Conservation (phyloP, 2,797 vertebrate species). For the Lacerta agilis region DNA sequence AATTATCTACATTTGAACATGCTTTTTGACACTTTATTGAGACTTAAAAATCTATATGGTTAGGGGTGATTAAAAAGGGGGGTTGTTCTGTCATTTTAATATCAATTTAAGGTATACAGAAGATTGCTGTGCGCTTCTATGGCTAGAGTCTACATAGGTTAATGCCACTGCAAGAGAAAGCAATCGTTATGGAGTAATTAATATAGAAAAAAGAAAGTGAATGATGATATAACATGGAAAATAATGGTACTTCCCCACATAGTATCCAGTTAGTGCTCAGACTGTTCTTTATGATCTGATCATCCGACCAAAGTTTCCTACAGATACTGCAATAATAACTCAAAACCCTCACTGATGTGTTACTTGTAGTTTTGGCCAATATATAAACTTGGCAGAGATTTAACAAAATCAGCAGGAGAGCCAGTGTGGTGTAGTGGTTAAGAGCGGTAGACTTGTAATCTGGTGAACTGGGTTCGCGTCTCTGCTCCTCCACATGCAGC, state of each 20-base stretch:
- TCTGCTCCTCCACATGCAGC: too few relatives aligned
- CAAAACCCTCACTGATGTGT: neutral
- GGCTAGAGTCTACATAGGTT: too few relatives aligned
- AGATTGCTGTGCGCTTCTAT: neutral
- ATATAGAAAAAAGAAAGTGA: neutral
- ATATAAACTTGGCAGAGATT: neutral
- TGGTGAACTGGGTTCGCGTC: too few relatives aligned
- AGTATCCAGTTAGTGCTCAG: neutral
- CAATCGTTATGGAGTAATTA: neutral
- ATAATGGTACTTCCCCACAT: neutral
- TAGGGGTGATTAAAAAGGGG: neutral
- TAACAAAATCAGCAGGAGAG: neutral
- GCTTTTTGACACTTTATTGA: neutral
- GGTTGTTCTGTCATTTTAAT: too few relatives aligned
- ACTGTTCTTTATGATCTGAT: neutral
- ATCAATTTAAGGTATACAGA: neutral
- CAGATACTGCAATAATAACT: neutral
- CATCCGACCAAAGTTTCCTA: neutral
- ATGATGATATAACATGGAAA: neutral
- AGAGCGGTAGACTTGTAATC: too few relatives aligned
- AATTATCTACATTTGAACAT: neutral
- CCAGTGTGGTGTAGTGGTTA: too few relatives aligned
- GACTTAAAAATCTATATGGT: too few relatives aligned
- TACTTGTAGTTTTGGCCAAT: neutral
- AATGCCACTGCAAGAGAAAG: neutral